Evolutionary conservation across 2,113 vertebrate genomes (phyloP), one percentile per base, ranked within the genome.

Genomic region (Cervus canadensis): DNA sequence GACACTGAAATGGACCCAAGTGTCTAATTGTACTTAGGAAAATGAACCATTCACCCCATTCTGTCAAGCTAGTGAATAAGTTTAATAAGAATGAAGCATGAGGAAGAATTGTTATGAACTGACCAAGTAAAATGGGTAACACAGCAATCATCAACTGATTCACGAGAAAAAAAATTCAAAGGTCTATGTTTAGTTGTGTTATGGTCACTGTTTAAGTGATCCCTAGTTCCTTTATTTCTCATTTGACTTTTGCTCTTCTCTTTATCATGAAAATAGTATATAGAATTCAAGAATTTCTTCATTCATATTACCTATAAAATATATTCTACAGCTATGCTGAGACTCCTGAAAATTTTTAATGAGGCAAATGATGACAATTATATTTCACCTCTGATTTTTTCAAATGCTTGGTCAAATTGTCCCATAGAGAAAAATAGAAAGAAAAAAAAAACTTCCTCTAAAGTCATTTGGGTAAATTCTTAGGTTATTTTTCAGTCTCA

Each of bases 331-430:
- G 9, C 6, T 78, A 79, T 11, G 6, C 16, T 23, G 2, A 94
- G 7, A 60, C 7, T 89, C 13, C 4, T 30, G 26, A 87, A 50
- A 71, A 91, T 87, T 19, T 89, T 12, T 62, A 48, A 25, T 54
- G 83, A 92, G 48, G 21, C 2, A 89, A 96, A 92, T 85, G 14
- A 48, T 57, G 54, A 87, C 52, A 92, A 79, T 50, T 59, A 17
- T 62, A 71, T 59, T 94, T 97, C 43, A 90, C 5, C 25, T 85
- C 74, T 96, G 76, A 67, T 56, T 87, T 96, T 82, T 82, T 8
- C 19, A 62, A 82, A 88, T 30, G 16, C 14, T 92, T 95, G 45
- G 52, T 83, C 14, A 90, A 54, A 90, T 85, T 56, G 12, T 48
- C 52, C 36, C 82, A 78, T 19, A 62, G 1, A 82, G 2, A 23